Evolutionary conservation across 2,113 vertebrate species (phyloP), one percentile per base, ranked within the genome.

Genomic region (Raja brachyura): DNA sequence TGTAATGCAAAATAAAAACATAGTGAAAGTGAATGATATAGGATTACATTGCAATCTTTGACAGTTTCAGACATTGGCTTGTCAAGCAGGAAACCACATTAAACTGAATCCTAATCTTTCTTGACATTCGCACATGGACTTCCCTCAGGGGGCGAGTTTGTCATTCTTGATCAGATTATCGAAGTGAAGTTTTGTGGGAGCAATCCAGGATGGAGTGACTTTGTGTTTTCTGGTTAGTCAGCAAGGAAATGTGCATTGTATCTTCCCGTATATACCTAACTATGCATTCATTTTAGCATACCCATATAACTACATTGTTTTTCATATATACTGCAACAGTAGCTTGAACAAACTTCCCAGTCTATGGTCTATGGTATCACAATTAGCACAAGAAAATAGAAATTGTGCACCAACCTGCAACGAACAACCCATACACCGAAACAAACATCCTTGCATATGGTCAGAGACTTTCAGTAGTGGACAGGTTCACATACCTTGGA

Each of bases 91-190:
- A n/a, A 61, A 86, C 56, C 59, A 88, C 28, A 31, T n/a, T 63
- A 63, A 88, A 66, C 8, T 31, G 59, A 88, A 88, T 63, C 48
- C 83, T 88, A 63, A 66, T 88, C 83, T 88, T 88, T 59, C 83
- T 88, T 88, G 83, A 88, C 83, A 88, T 88, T 88, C 83, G 61
- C 83, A 88, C 83, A 63, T 88, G 83, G 59, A 61, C 83, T 88
- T 88, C 83, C 83, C 83, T 56, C 61, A 63, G 83, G 59, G 83
- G 83, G 83, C 83, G 59, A 88, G 59, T 88, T 88, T 63, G 83
- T 88, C 83, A 88, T 88, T 88, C 59, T 63, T 66, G 83, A 88
- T 88, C 83, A 88, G 83, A 88, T 63, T 88, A 66, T 88, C 28
- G 61, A 33, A 16, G 59, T 88, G 59, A 31, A 88, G 83, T 73